Base-by-base conservation (phyloP, 92 coral and sea anemone genomes). In the Virgularia gustaviana region DNA sequence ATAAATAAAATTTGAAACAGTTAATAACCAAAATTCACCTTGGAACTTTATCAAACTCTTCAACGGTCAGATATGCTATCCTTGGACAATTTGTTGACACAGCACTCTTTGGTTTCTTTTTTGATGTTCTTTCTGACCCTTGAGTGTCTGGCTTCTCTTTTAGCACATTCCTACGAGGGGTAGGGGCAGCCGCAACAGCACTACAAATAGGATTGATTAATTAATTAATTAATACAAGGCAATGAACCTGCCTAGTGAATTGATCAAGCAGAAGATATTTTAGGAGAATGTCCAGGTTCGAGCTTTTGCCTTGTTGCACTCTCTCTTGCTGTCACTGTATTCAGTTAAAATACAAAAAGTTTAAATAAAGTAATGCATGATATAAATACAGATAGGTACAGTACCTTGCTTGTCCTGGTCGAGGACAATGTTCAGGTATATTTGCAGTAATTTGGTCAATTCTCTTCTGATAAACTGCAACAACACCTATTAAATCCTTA, bases 21-120 rank as follows among this genome's bases (percentile, higher is more conserved):
- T 16, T 15, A 25, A 24, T n/a, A 2, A 63, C 13, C 1, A 22
- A 28, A 15, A 57, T 90, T 91, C 72, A 92, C 98, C 89, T 88
- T 43, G 98, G 98, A 9, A 92, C 87, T 42, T 62, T 66, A n/a
- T 83, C 85, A 80, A 92, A 92, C 73, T 92, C 91, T 44, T 86
- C 92, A 6, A 88, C 89, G 16, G 96, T 92, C 23, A 92, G 73
- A 55, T 92, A 92, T 22, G 76, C 78, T 42, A 92, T 47, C 70
- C 79, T 80, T 22, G 53, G 71, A 57, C 44, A 65, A 4, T 82
- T 81, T 54, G 63, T 54, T 28, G 68, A 79, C 2, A 63, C 34
- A 24, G 71, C 72, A 72, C 44, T 67, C 28, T 65, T 53, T 4
- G 34, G 72, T 57, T 51, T 67, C 13, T 72, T 52, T 12, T 53